Percentiles rank a stretch among this genome's conserved stretches.
Conservation (phyloP, 2,113 vertebrate genomes). For the Perccottus glenii region DNA sequence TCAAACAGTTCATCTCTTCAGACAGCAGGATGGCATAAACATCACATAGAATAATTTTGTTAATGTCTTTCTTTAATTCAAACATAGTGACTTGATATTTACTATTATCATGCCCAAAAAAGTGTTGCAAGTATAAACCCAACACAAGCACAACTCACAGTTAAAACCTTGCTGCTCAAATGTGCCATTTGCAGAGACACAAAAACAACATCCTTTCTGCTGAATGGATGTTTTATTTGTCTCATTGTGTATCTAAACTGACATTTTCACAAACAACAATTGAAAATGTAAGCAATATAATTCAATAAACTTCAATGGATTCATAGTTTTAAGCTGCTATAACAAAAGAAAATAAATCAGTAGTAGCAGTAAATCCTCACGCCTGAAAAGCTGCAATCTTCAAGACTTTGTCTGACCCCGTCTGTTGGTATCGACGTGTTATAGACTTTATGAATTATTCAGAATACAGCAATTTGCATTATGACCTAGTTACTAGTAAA, state of each 20-base stretch:
- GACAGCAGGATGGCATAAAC: too few species aligned
- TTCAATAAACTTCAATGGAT: neutral
- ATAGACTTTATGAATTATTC: conserved; percentile 51
- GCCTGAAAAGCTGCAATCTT: neutral
- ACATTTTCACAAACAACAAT: neutral
- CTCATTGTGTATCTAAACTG: neutral
- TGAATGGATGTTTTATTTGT: neutral
- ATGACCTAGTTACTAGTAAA: conserved; percentile 36
- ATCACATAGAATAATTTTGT: too few species aligned
- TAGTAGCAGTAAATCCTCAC: neutral
- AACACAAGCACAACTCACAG: neutral
- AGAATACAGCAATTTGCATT: conserved; percentile 21
- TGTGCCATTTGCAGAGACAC: neutral
- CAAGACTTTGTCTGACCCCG: neutral
- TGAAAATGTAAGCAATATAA: neutral
- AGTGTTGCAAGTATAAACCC: neutral
- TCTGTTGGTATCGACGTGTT: conserved; percentile 12
- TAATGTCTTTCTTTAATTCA: too few species aligned
- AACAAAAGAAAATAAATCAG: neutral
- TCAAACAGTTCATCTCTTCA: too few species aligned
- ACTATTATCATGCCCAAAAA: neutral
- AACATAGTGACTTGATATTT: neutral
- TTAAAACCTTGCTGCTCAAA: neutral
- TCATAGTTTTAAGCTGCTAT: neutral
- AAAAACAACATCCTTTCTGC: neutral